Percentiles rank a stretch among this genome's conserved stretches.
These are phyloP conservation scores for Doryteuthis pealeii DNA, from an alignment of 1,140 invertebrate genomes.

Conservation along the genomic window DNA sequence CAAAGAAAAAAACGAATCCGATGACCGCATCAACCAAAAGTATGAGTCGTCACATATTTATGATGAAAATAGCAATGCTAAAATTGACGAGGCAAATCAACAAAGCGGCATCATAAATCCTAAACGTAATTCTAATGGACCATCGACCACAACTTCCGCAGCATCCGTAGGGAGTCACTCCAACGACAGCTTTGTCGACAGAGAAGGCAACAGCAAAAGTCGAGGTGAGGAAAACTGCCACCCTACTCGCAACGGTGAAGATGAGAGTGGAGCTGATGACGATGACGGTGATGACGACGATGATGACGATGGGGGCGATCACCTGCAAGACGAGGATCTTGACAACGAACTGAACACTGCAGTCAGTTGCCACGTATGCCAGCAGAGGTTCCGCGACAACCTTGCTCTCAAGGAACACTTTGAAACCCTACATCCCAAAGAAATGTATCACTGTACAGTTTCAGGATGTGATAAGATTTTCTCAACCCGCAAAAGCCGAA, in stretches of 20 bases:
- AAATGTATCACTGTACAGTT: conserved; percentile 76
- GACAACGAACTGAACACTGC: conserved; percentile 39
- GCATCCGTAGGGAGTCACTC: conserved; percentile 61
- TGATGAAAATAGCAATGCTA: conserved; percentile 16
- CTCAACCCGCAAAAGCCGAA: conserved; percentile 73
- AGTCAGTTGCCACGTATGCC: conserved; percentile 70
- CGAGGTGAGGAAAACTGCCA: conserved; percentile 56
- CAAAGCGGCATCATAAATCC: conserved; percentile 50
- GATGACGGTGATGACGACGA: conserved; percentile 18
- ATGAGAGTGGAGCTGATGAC: conserved; percentile 28
- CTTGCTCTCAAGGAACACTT: conserved; percentile 70
- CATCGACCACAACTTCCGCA: conserved; percentile 46
- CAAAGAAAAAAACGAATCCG: conserved; percentile 30
- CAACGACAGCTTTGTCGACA: conserved; percentile 5
- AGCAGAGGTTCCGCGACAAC: conserved; percentile 66
- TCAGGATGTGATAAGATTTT: conserved; percentile 81
- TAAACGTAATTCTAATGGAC: conserved; percentile 64
- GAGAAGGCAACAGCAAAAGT: conserved; percentile 25
- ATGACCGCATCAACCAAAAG: conserved; percentile 11
- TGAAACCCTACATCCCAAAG: conserved; percentile 66
- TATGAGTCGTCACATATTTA: conserved; percentile 13
- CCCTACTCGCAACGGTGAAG: conserved; percentile 28
- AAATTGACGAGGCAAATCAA: conserved; percentile 18
- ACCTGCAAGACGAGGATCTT: conserved; percentile 21
- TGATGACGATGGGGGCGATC: conserved; percentile 21